Percentiles rank a stretch among this genome's conserved stretches.
These are phyloP conservation scores for Zaprionus tsacasi DNA, from an alignment of 1,140 invertebrate genomes.

Conservation along the genomic window DNA sequence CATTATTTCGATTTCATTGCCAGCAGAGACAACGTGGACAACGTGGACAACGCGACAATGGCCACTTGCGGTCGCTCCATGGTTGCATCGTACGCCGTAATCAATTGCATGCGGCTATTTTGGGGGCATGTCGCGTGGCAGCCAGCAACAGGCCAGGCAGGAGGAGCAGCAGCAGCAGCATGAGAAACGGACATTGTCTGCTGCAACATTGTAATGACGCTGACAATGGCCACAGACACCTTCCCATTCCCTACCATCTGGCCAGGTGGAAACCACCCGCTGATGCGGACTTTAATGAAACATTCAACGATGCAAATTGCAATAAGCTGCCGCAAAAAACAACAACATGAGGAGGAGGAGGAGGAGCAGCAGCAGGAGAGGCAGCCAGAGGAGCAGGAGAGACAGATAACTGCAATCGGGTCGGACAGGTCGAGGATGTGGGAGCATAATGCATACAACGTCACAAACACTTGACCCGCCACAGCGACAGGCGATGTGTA, in stretches of 20 bases:
- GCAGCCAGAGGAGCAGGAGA: neutral
- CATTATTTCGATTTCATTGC: constrained; percentile 53
- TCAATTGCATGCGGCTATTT: constrained; percentile 60
- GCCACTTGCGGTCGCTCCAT: constrained; percentile 41
- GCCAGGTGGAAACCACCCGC: neutral
- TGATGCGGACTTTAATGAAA: constrained; percentile 34
- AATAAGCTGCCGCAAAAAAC: constrained; percentile 44
- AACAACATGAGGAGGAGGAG: neutral
- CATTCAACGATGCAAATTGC: constrained; percentile 53
- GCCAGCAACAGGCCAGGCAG: constrained; percentile 9
- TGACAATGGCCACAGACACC: constrained; percentile 17
- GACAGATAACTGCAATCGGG: constrained; percentile 13
- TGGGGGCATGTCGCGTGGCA: constrained; percentile 33
- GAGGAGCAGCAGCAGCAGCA: constrained; percentile 14
- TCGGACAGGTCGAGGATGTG: neutral
- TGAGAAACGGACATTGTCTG: constrained; percentile 17
- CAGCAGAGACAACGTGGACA: constrained; percentile 4
- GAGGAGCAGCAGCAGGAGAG: neutral
- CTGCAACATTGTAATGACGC: constrained; percentile 29
- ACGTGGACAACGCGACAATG: constrained; percentile 11
- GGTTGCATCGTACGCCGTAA: constrained; percentile 52
- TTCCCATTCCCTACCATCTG: neutral
- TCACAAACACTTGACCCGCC: constrained; percentile 8
- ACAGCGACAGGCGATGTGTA: constrained; percentile 6
- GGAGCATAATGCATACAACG: constrained; percentile 10